phyloP scores from a whole-genome alignment of 2,113 vertebrate species.

The Polypterus bichir region DNA sequence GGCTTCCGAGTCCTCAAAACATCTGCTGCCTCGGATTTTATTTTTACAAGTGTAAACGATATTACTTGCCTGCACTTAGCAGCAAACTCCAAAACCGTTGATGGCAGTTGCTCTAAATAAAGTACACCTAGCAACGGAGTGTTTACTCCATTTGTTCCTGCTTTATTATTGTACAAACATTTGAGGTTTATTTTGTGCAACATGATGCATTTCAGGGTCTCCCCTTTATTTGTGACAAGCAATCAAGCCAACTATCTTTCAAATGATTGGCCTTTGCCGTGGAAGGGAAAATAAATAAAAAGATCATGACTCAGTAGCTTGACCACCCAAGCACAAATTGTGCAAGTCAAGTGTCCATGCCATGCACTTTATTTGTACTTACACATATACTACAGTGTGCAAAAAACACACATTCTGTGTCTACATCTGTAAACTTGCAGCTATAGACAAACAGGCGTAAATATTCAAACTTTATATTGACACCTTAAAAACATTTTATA shows the following conservation, averaged over 20 bases:
- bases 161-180: background rate
- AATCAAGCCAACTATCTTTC: background rate
- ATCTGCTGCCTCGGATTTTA: too few relatives aligned
- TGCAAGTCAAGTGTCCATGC: background rate
- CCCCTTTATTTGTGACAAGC: background rate
- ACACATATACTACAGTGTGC: too few relatives aligned
- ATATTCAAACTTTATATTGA: too few relatives aligned
- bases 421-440: too few relatives aligned
- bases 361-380: too few relatives aligned
- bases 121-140: background rate
- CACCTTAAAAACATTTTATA: too few relatives aligned
- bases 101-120: background rate
- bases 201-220: background rate
- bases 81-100: too few relatives aligned
- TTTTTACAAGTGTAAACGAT: too few relatives aligned
- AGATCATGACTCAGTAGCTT: background rate
- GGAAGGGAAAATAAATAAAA: background rate
- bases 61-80: too few relatives aligned
- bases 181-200: background rate
- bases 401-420: too few relatives aligned
- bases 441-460: too few relatives aligned
- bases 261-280: background rate
- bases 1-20: too few relatives aligned
- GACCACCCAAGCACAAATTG: background rate
- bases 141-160: background rate